Evolutionary conservation across 2,113 vertebrate genomes (phyloP).

Genomic region (Bos indicus): DNA sequence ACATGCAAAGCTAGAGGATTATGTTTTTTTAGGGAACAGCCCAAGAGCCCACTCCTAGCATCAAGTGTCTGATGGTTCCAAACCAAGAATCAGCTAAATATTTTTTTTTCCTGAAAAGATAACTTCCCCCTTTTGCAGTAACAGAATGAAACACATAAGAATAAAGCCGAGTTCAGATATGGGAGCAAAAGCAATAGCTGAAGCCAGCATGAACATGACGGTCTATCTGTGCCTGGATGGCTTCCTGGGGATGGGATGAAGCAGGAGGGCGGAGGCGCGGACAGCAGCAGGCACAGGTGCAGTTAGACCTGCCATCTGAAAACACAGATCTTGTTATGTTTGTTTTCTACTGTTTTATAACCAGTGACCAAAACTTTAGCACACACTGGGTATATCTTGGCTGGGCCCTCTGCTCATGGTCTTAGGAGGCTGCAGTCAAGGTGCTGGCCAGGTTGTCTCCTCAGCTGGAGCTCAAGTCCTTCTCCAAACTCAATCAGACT

Average conservation of each 20-base stretch:
- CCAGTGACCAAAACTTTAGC: neutral
- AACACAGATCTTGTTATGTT: neutral
- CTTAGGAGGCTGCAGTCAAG: neutral
- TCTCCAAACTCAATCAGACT: neutral
- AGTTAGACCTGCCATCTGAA: neutral
- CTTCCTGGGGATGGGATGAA: neutral
- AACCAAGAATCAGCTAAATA: neutral
- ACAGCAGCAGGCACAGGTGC: neutral
- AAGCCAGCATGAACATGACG: neutral
- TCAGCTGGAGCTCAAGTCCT: neutral
- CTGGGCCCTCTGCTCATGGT: neutral
- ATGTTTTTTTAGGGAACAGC: neutral
- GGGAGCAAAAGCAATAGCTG: neutral
- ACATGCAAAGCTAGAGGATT: neutral
- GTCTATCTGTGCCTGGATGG: neutral
- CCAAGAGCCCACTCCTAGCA: neutral
- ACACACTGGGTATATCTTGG: neutral
- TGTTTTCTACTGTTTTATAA: neutral
- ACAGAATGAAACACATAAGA: neutral
- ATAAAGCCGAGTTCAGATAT: neutral
- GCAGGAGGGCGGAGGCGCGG: neutral
- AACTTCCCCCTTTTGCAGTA: neutral
- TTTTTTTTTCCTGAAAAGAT: constrained; percentile 12
- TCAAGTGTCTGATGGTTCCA: neutral
- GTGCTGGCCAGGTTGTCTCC: neutral